phyloP scores from a whole-genome alignment of 2,797 vertebrate species.

The Toxotes lorentzi region DNA sequence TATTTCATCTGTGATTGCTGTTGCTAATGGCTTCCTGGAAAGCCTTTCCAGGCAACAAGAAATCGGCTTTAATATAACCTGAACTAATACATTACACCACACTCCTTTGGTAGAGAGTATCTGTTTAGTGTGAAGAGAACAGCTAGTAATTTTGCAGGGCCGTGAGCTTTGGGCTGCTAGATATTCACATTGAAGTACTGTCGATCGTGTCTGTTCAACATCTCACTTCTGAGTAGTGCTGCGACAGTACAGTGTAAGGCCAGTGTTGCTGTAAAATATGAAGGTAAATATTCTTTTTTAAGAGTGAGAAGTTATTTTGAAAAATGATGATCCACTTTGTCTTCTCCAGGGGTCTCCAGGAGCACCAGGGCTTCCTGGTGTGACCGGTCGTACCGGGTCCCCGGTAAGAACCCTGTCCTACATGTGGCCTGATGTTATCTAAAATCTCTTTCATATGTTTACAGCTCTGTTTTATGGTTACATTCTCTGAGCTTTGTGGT shows the following conservation, averaged over 20 bases:
- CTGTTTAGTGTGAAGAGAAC: slow-evolving; percentile 3
- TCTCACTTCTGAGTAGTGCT: neutral
- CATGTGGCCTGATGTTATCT: slow-evolving; percentile 16
- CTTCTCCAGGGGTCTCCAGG: slow-evolving; percentile 89
- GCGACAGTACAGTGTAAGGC: neutral
- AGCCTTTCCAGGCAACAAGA: neutral
- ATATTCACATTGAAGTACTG: neutral
- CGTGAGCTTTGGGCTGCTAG: slow-evolving; percentile 1
- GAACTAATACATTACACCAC: slow-evolving; percentile 16
- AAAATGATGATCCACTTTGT: slow-evolving; percentile 11
- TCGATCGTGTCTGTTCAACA: slow-evolving; percentile 12
- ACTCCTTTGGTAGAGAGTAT: slow-evolving; percentile 6
- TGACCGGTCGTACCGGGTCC: slow-evolving; percentile 88
- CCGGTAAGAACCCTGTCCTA: slow-evolving; percentile 83
- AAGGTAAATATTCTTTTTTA: slow-evolving; percentile 11
- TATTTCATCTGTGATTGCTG: slow-evolving; percentile 7
- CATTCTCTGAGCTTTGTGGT: neutral
- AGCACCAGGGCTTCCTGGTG: slow-evolving; percentile 90
- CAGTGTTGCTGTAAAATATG: neutral
- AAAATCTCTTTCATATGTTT: neutral
- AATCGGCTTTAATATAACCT: slow-evolving; percentile 1
- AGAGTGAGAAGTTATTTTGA: neutral
- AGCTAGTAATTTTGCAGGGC: neutral
- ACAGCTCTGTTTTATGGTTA: neutral
- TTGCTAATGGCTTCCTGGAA: slow-evolving; percentile 13